Conservation (phyloP, 2,888 invertebrate genomes). For the Oscheius sp. region DNA sequence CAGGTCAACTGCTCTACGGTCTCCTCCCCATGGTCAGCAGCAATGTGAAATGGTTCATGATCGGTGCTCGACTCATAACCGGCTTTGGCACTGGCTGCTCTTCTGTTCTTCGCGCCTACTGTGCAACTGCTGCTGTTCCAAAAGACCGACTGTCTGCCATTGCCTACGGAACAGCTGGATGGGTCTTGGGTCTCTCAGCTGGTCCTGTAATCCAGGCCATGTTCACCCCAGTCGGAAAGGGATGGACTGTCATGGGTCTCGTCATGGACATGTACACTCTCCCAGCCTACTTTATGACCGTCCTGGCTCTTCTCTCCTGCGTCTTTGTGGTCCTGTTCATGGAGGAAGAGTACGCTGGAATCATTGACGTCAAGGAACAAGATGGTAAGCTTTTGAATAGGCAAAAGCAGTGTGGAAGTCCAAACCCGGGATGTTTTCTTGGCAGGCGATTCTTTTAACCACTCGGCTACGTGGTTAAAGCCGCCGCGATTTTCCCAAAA, state of each 20-base stretch:
- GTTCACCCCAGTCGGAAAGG: conserved; percentile 52
- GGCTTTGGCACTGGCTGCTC: conserved; percentile 50
- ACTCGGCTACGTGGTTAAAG: too few species aligned
- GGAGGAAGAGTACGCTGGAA: conserved; percentile 55
- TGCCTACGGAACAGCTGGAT: conserved; percentile 52
- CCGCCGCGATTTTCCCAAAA: too few species aligned
- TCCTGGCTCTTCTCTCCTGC: conserved; percentile 43
- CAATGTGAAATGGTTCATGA: conserved; percentile 47
- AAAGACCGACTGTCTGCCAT: conserved; percentile 51
- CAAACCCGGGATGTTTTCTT: too few species aligned
- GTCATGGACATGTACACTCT: conserved; percentile 54
- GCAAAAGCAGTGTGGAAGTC: too few species aligned
- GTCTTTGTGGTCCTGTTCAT: conserved; percentile 46
- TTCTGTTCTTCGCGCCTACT: conserved; percentile 49
- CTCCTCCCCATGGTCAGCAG: conserved; percentile 34
- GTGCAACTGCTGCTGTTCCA: conserved; percentile 47
- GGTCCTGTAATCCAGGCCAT: conserved; percentile 40
- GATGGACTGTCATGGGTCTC: conserved; percentile 30
- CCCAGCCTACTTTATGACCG: conserved; percentile 50
- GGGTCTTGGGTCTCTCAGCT: conserved; percentile 48
- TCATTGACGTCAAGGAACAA: conserved; percentile 44
- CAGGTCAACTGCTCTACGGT: conserved; percentile 47
- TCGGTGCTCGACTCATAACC: conserved; percentile 42
- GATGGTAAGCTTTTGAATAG: conserved; percentile 33
- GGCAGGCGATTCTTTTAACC: too few species aligned